Percentiles rank a stretch among this genome's conserved stretches.
phyloP scores from a whole-genome alignment of 1,140 invertebrate genomes.

The Neodiprion fabricii region DNA sequence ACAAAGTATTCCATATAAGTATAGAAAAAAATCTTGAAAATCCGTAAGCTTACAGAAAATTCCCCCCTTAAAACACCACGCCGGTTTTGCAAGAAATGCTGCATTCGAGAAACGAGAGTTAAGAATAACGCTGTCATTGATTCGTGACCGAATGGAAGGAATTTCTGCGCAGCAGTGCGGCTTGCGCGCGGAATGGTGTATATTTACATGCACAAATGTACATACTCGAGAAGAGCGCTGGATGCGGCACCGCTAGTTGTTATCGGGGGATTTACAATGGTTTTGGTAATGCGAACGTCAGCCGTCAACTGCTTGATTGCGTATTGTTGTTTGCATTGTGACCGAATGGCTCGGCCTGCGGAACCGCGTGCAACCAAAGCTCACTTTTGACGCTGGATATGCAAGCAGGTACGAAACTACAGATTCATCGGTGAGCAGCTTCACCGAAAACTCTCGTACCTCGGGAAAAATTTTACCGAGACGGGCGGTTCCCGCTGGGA shows the following conservation, averaged over 20 bases:
- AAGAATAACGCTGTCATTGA: no score
- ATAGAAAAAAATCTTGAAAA: no score
- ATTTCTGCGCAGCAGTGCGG: background rate
- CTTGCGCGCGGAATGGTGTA: background rate
- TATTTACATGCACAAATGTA: background rate
- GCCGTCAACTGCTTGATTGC: conserved; percentile 52
- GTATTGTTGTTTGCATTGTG: conserved; percentile 51
- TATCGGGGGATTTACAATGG: conserved; percentile 34
- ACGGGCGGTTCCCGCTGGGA: no score
- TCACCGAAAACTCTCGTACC: background rate
- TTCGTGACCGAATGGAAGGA: no score
- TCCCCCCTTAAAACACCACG: no score
- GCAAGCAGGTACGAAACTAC: background rate
- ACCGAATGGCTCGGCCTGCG: background rate
- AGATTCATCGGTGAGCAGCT: background rate
- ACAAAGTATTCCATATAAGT: no score
- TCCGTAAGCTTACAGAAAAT: no score
- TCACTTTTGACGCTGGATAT: background rate
- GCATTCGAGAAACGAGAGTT: no score
- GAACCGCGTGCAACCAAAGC: conserved; percentile 28
- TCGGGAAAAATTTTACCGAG: background rate
- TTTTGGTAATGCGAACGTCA: conserved; percentile 45
- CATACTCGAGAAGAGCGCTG: background rate
- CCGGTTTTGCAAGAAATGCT: no score
- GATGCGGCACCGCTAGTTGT: background rate